Evolutionary conservation across 2,888 invertebrate species (phyloP).

Genomic region (Hyposoter didymator): DNA sequence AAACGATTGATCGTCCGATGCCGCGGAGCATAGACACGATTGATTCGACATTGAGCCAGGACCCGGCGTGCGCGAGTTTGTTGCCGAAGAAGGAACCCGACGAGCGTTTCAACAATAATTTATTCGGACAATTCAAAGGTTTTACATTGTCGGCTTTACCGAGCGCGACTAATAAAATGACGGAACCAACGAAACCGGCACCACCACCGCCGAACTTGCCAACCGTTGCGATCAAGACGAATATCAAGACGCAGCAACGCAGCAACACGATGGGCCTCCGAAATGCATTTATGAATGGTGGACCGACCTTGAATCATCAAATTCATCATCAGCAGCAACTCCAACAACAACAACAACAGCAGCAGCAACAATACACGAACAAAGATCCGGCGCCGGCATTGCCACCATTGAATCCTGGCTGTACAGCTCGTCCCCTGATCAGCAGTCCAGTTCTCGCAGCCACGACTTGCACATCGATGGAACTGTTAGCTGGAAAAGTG

Average conservation of each 20-base stretch:
- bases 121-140: constrained; percentile 95
- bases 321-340: constrained; percentile 9
- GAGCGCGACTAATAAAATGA: constrained; percentile 82
- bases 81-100: constrained; percentile 80
- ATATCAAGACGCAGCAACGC: constrained; percentile 75
- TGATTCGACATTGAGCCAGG: constrained; percentile 81
- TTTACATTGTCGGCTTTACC: constrained; percentile 90
- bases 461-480: constrained; percentile 92
- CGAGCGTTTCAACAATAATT: constrained; percentile 86
- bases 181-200: constrained; percentile 86
- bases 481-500: constrained; percentile 87
- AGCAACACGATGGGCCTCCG: constrained; percentile 68
- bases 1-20: constrained; percentile 81
- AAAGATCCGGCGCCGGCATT: constrained; percentile 85
- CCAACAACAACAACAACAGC: not conserved
- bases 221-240: constrained; percentile 80
- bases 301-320: constrained; percentile 2
- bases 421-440: constrained; percentile 90
- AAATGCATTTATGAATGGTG: constrained; percentile 54
- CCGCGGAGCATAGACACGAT: constrained; percentile 81
- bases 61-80: constrained; percentile 82
- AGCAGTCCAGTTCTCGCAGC: constrained; percentile 93
- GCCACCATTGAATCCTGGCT: constrained; percentile 88
- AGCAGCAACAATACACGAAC: constrained; percentile 8
- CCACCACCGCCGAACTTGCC: constrained; percentile 88